Percentiles rank a stretch among this genome's conserved stretches.
These are phyloP conservation scores for Esox niger DNA, from an alignment of 2,113 vertebrate genomes.

Conservation along the genomic window DNA sequence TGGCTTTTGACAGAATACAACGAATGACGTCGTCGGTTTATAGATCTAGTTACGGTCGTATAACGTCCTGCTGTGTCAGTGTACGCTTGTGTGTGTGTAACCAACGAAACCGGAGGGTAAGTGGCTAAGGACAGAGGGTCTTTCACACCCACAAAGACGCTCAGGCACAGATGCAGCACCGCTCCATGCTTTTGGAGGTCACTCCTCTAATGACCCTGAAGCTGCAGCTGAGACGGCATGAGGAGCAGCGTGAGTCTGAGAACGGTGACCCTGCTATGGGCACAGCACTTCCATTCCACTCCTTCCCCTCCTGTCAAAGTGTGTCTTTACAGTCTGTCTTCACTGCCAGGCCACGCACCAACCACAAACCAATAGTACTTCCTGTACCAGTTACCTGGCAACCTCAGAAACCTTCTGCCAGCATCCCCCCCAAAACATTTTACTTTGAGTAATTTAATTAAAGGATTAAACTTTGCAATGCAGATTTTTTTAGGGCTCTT, in stretches of 20 bases:
- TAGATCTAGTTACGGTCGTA: too few relatives aligned
- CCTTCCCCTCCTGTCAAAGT: neutral
- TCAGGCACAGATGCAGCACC: neutral
- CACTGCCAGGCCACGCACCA: slow-evolving; percentile 15
- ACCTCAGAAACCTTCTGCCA: slow-evolving; percentile 34
- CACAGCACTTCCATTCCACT: neutral
- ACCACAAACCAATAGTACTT: slow-evolving; percentile 26
- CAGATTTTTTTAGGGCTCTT: slow-evolving; percentile 40
- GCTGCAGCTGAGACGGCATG: neutral
- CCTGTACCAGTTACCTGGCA: slow-evolving; percentile 54
- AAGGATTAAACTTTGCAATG: slow-evolving; percentile 38
- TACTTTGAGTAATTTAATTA: slow-evolving; percentile 40
- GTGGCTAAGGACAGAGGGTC: slow-evolving; percentile 23
- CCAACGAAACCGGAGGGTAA: slow-evolving; percentile 3
- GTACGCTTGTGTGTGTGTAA: slow-evolving; percentile 26
- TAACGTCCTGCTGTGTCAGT: too few relatives aligned
- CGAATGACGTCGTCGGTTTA: too few relatives aligned
- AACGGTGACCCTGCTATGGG: slow-evolving; percentile 25
- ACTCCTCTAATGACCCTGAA: neutral
- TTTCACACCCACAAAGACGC: neutral
- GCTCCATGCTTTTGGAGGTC: slow-evolving; percentile 36
- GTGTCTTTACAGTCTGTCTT: slow-evolving; percentile 7
- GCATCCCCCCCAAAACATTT: slow-evolving; percentile 14
- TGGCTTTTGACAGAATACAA: too few relatives aligned
- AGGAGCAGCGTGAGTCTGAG: neutral